Base-by-base conservation (phyloP, 2,113 vertebrate species). In the Serinus canaria region DNA sequence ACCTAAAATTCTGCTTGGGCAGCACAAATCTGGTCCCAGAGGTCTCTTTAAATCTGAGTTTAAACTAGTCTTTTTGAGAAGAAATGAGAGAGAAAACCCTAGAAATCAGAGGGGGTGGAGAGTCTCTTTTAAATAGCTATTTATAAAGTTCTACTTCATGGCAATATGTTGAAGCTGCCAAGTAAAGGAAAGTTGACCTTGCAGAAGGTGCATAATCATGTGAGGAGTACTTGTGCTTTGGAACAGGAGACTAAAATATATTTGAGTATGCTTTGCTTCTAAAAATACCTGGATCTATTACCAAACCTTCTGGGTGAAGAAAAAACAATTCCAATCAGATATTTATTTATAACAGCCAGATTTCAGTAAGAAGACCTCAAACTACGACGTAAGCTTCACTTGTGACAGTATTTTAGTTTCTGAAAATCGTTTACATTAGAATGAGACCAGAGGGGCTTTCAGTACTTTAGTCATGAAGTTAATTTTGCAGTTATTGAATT, bases 281-380 rank as follows among this genome's bases (percentile, higher is more conserved):
- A 78, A 92, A 92, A 93, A 92, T 95, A 95, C 6, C 33, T 78
- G 52, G 19, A 55, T 69, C 11, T 59, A 43, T 80, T 93, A 77
- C 43, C 11, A 83, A 86, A 63, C 66, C n/a, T 74, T 80, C 39
- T 33, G 39, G 25, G 53, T 55, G 56, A 87, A 91, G 64, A 20
- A 83, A 73, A 83, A 84, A 44, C 44, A 64, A 78, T 81, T 58
- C 56, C 13, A 68, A n/a, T 63, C 52, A 74, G 2, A 5, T 28
- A 43, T 91, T 84, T 92, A 92, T 91, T 91, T 89, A n/a, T 91
- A 92, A 44, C n/a, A 89, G 19, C 2, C 39, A 82, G 23, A 75
- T 82, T 89, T 92, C 81, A 84, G 47, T 72, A 78, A 52, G 30
- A 75, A 41, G 21, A 55, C 14, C 55, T 79, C 39, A 75, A 81